Conservation (phyloP, 2,888 invertebrate species). For the Eilema griseolum region DNA sequence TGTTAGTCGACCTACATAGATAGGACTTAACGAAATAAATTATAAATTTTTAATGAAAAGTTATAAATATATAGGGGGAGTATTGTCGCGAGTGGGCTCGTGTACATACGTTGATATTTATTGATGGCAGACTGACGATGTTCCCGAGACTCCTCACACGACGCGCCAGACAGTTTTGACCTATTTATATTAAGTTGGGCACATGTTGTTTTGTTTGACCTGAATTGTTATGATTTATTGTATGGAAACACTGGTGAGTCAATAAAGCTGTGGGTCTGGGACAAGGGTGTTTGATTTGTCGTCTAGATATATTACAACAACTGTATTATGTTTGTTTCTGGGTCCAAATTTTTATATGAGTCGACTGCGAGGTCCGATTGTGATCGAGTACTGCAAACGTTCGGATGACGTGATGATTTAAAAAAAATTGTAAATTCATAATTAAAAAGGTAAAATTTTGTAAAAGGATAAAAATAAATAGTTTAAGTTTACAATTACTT, state of each 20-base stretch:
- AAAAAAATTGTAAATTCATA: constrained; percentile 83
- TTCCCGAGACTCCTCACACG: constrained; percentile 63
- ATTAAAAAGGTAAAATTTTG: constrained; percentile 77
- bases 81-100: constrained; percentile 78
- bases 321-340: constrained; percentile 77
- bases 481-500: constrained; percentile 82
- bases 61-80: constrained; percentile 75
- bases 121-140: constrained; percentile 78
- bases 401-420: constrained; percentile 61
- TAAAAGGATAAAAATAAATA: constrained; percentile 85
- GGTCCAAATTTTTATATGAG: constrained; percentile 74
- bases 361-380: constrained; percentile 65
- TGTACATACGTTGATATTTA: constrained; percentile 86
- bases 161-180: constrained; percentile 81
- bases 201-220: constrained; percentile 86
- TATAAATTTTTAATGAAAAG: constrained; percentile 81
- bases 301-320: constrained; percentile 59
- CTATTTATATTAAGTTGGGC: constrained; percentile 84
- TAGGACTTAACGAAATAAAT: constrained; percentile 86
- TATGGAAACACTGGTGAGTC: constrained; percentile 87
- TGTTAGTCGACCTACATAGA: constrained; percentile 80
- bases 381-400: constrained; percentile 60
- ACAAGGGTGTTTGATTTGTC: constrained; percentile 83
- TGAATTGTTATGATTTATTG: constrained; percentile 87
- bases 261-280: constrained; percentile 87